Conservation (phyloP, 2,888 invertebrate species). For the Sphaerophoria taeniata region DNA sequence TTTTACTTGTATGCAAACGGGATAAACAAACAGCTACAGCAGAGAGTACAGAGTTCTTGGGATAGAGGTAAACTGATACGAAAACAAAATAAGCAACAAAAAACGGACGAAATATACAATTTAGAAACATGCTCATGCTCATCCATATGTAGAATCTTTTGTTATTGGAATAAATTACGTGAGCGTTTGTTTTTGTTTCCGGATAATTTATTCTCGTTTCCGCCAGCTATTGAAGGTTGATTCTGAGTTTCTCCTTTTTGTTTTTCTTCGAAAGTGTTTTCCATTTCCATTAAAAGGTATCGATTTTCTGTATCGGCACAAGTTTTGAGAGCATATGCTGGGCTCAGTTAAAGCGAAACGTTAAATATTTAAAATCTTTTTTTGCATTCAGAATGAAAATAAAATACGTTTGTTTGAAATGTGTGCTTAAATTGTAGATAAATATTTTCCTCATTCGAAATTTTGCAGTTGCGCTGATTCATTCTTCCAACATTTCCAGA, state of each 20-base stretch:
- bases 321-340: too few species aligned
- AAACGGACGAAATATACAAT: background rate
- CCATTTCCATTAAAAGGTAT: slow-evolving; percentile 15
- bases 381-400: too few species aligned
- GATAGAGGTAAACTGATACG: slow-evolving; percentile 41
- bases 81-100: background rate
- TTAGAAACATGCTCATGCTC: slow-evolving; percentile 5
- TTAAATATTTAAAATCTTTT: too few species aligned
- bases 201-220: slow-evolving; percentile 27
- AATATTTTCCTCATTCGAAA: too few species aligned
- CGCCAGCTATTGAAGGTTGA: background rate
- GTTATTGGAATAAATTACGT: slow-evolving; percentile 39
- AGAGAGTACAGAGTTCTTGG: slow-evolving; percentile 38
- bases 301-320: too few species aligned
- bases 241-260: background rate
- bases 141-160: slow-evolving; percentile 23
- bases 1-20: slow-evolving; percentile 62
- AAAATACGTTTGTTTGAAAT: too few species aligned
- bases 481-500: too few species aligned
- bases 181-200: slow-evolving; percentile 29
- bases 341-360: too few species aligned
- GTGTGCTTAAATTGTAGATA: too few species aligned
- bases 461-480: too few species aligned
- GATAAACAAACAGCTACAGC: slow-evolving; percentile 48
- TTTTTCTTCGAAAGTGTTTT: background rate